A percentile compares a stretch with the other conserved stretches of the same genome.
Conservation (phyloP, 2,113 vertebrate species). For the Ibidorhyncha struthersii region DNA sequence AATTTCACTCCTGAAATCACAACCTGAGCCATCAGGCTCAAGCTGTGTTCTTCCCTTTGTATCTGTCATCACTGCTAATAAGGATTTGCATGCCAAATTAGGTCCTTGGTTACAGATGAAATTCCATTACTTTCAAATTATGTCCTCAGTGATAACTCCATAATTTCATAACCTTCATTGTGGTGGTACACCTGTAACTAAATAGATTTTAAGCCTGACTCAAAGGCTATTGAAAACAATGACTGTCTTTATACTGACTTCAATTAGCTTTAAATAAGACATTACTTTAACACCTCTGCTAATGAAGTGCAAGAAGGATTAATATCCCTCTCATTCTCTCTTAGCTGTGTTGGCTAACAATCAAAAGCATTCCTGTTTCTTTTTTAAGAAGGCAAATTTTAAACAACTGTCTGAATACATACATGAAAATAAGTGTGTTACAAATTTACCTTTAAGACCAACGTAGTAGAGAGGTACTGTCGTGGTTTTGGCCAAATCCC, state of each 20-base stretch:
- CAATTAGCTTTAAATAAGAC: neutral
- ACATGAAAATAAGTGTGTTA: neutral
- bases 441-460: neutral
- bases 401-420: neutral
- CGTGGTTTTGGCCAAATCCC: too few species aligned
- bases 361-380: neutral
- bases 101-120: neutral
- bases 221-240: neutral
- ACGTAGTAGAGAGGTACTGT: neutral
- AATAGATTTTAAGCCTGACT: neutral
- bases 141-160: neutral
- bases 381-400: neutral
- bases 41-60: neutral
- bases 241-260: neutral
- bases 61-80: neutral
- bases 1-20: neutral
- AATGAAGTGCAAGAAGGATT: neutral
- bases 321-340: neutral
- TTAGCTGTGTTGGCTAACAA: neutral
- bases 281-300: neutral
- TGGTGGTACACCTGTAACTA: neutral
- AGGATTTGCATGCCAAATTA: constrained; percentile 30
- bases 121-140: neutral
- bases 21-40: neutral
- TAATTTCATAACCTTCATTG: neutral